Percentiles rank a stretch among this genome's conserved stretches.
phyloP scores from a whole-genome alignment of 2,888 invertebrate genomes.

The Drosophila pseudotakahashii region DNA sequence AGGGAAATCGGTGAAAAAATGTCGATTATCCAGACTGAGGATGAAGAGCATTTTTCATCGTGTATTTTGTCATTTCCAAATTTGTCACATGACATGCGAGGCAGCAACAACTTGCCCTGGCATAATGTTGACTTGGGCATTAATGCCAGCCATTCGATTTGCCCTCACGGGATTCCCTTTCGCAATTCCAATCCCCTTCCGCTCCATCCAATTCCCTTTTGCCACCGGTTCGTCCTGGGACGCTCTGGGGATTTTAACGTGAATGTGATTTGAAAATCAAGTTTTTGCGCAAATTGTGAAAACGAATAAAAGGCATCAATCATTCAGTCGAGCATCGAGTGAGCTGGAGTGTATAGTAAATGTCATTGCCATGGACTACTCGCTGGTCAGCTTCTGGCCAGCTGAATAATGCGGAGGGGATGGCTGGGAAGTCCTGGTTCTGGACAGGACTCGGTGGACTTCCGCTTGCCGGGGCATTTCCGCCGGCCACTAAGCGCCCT shows the following conservation, averaged over 20 bases:
- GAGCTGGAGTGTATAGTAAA: constrained; percentile 76
- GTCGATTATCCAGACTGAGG: constrained; percentile 65
- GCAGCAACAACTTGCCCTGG: constrained; percentile 49
- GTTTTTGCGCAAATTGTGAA: constrained; percentile 52
- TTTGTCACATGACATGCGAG: constrained; percentile 77
- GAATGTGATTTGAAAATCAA: constrained; percentile 78
- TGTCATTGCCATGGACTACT: constrained; percentile 57
- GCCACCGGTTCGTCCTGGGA: constrained; percentile 35
- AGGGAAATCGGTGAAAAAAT: constrained; percentile 51
- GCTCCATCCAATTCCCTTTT: constrained; percentile 20
- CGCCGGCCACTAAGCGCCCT: constrained; percentile 46
- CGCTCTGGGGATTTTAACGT: constrained; percentile 54
- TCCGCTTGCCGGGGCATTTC: constrained; percentile 63
- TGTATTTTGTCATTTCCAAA: constrained; percentile 77
- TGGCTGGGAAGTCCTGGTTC: background rate
- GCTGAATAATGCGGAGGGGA: constrained; percentile 8
- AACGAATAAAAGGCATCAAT: constrained; percentile 76
- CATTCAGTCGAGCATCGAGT: constrained; percentile 76
- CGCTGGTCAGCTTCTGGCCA: constrained; percentile 3
- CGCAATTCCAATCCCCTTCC: constrained; percentile 5
- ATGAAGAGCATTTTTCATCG: constrained; percentile 61
- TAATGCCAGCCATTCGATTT: constrained; percentile 43
- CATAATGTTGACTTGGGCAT: constrained; percentile 78
- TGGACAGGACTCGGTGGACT: constrained; percentile 52
- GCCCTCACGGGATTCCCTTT: background rate